Evolutionary conservation across 2,797 vertebrate genomes (phyloP).

Genomic region (Chaunax sp.): DNA sequence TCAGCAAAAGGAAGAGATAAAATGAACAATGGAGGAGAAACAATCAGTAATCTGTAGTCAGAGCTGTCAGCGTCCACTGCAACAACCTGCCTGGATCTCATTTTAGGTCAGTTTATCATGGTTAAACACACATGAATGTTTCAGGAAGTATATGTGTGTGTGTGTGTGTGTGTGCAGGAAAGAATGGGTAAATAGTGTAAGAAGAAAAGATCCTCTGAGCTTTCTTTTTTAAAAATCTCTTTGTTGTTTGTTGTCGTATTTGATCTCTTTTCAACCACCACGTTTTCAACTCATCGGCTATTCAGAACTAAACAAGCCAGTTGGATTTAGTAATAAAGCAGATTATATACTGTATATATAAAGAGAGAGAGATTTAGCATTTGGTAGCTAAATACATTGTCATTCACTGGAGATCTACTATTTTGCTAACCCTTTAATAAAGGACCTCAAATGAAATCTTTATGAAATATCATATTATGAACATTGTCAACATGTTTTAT

Average conservation of each 20-base stretch:
- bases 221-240: conserved; percentile 15
- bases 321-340: background rate
- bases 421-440: conserved; percentile 2
- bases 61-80: conserved; percentile 50
- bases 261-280: background rate
- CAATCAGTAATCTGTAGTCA: conserved; percentile 60
- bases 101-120: conserved; percentile 59
- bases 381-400: conserved; percentile 18
- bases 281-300: background rate
- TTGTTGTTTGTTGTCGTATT: too few species aligned
- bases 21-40: conserved; percentile 69
- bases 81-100: conserved; percentile 65
- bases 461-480: too few species aligned
- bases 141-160: conserved; percentile 5
- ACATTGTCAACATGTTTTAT: too few species aligned
- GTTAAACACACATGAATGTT: conserved; percentile 12
- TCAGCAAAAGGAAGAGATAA: conserved; percentile 46
- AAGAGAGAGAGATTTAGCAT: conserved; percentile 8
- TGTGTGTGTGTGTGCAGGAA: too few species aligned
- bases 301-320: background rate
- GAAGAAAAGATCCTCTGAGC: conserved; percentile 23
- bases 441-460: too few species aligned
- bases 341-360: background rate
- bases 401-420: conserved; percentile 8
- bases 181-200: too few species aligned